Conservation (phyloP, 2,888 invertebrate genomes). For the Cistogaster globosa region DNA sequence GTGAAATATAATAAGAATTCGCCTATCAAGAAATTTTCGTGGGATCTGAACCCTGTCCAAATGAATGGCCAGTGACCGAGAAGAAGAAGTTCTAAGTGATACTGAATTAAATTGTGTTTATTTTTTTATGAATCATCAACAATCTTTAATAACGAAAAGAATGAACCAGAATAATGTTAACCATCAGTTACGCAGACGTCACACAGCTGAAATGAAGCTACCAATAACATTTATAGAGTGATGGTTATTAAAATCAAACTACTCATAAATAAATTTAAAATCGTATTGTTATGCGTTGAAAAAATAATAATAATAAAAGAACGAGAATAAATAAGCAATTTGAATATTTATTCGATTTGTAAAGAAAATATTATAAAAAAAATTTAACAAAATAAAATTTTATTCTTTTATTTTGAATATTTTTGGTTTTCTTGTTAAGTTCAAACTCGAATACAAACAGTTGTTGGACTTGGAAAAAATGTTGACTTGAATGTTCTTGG, state of each 20-base stretch:
- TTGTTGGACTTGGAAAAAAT: conserved; percentile 57
- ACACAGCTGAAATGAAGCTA: too few species aligned
- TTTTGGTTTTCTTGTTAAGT: conserved; percentile 36
- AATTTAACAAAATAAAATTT: conserved; percentile 56
- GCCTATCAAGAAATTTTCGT: too few species aligned
- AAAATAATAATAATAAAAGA: conserved; percentile 8
- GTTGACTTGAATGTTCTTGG: conserved; percentile 47
- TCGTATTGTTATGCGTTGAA: conserved; percentile 34
- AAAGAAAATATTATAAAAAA: conserved; percentile 51
- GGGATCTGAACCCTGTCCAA: too few species aligned
- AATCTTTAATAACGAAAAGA: too few species aligned
- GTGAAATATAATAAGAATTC: too few species aligned
- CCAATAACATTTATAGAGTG: conserved; percentile 39
- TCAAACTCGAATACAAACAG: conserved; percentile 22
- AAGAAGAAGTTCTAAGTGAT: too few species aligned
- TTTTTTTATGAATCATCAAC: too few species aligned
- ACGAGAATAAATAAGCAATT: conserved; percentile 62
- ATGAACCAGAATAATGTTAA: too few species aligned
- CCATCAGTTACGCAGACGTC: background rate
- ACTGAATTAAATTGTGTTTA: too few species aligned
- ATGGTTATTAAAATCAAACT: conserved; percentile 47
- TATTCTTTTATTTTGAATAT: conserved; percentile 40
- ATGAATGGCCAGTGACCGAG: too few species aligned
- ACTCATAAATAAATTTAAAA: conserved; percentile 39
- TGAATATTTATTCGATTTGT: conserved; percentile 69